phyloP scores from a whole-genome alignment of 2,797 vertebrate genomes.

The Pteropus rufus region DNA sequence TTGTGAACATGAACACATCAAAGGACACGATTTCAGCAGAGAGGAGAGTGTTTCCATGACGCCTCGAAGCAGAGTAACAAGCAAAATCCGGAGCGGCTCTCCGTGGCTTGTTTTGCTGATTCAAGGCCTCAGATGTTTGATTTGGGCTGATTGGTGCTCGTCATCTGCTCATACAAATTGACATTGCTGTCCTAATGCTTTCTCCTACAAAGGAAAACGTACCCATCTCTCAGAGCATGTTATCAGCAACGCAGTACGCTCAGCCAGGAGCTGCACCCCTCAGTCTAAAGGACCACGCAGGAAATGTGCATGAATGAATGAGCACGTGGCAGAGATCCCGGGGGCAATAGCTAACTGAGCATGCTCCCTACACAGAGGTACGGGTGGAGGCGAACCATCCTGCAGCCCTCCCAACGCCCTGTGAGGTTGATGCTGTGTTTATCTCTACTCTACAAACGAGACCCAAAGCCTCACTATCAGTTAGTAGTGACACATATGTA shows the following conservation, averaged over 20 bases:
- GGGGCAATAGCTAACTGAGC: rapidly evolving
- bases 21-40: not conserved
- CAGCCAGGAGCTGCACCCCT: too few species aligned
- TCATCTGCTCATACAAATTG: not conserved
- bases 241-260: not conserved
- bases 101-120: not conserved
- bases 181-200: not conserved
- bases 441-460: not conserved
- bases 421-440: not conserved
- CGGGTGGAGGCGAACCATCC: rapidly evolving
- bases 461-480: not conserved
- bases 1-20: not conserved
- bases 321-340: not conserved
- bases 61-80: not conserved
- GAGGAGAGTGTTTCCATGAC: not conserved
- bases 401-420: not conserved
- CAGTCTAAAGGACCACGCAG: not conserved
- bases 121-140: not conserved
- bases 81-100: not conserved
- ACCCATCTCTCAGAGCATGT: not conserved
- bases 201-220: not conserved
- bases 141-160: not conserved
- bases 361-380: not conserved
- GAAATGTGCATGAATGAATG: too few species aligned
- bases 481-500: not conserved